These are phyloP conservation scores for Penelope pileata DNA, from an alignment of 2,113 vertebrate species.

Conservation along the genomic window DNA sequence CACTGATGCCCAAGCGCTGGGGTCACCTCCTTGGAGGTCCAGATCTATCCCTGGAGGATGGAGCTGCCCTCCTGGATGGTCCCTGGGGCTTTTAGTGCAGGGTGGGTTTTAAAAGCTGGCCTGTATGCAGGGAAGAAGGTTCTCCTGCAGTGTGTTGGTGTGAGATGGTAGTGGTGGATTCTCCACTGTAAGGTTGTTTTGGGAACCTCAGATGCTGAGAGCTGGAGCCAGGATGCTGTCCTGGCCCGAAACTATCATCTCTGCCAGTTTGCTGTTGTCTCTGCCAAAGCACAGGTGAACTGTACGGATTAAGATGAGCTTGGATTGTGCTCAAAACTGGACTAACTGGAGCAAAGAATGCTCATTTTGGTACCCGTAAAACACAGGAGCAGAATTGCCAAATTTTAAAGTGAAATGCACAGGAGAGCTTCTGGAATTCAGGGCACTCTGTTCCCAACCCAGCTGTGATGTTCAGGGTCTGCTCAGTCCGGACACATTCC, in stretches of 20 bases:
- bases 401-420: background rate
- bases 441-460: background rate
- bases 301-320: rapidly evolving
- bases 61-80: background rate
- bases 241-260: background rate
- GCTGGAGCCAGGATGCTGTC: background rate
- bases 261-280: background rate
- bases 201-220: background rate
- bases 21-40: background rate
- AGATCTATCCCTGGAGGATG: background rate
- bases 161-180: background rate
- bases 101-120: background rate
- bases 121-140: background rate
- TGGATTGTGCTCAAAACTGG: rapidly evolving
- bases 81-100: background rate
- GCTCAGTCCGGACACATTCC: rapidly evolving
- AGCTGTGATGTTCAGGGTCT: background rate
- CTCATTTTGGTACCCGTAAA: background rate
- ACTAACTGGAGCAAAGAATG: rapidly evolving
- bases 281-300: background rate
- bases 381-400: rapidly evolving
- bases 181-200: background rate
- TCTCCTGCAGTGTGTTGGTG: background rate
- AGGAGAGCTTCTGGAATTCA: background rate
- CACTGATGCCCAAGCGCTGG: too few relatives aligned